Conservation (phyloP, 2,888 invertebrate species). For the Hemistola chrysoprasaria region DNA sequence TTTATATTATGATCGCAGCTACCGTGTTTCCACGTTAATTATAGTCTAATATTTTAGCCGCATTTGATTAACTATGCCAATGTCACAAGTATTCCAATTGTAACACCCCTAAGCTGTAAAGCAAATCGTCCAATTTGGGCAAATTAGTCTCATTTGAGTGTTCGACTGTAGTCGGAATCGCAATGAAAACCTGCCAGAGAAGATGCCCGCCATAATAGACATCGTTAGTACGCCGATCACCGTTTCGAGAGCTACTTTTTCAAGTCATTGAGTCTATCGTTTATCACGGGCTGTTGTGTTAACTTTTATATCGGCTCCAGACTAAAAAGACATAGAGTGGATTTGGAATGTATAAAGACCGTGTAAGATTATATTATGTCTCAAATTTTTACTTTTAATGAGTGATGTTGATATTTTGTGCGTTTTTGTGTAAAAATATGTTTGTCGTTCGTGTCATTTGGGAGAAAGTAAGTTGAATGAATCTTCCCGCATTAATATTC, state of each 20-base stretch:
- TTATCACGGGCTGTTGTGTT: constrained; percentile 80
- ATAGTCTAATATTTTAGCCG: not conserved
- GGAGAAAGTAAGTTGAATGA: too few species aligned
- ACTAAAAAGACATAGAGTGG: constrained; percentile 43
- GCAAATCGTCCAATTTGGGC: constrained; percentile 45
- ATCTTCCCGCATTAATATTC: too few species aligned
- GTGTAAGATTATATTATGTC: too few species aligned
- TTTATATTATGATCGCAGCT: too few species aligned
- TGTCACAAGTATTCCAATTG: constrained; percentile 1
- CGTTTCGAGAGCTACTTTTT: constrained; percentile 75
- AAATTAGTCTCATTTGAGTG: constrained; percentile 55
- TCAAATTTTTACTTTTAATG: too few species aligned
- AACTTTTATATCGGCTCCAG: constrained; percentile 59
- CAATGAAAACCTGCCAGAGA: constrained; percentile 19
- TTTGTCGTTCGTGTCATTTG: too few species aligned
- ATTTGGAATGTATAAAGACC: too few species aligned
- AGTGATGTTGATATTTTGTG: too few species aligned
- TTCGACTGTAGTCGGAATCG: constrained; percentile 31
- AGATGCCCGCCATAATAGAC: constrained; percentile 58
- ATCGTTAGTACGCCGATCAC: constrained; percentile 69
- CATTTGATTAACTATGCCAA: too few species aligned
- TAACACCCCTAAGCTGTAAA: constrained; percentile 27
- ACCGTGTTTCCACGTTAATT: too few species aligned
- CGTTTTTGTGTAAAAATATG: too few species aligned
- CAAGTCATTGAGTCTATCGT: constrained; percentile 81